Conservation (phyloP, 2,113 vertebrate species). For the Aythya baeri region DNA sequence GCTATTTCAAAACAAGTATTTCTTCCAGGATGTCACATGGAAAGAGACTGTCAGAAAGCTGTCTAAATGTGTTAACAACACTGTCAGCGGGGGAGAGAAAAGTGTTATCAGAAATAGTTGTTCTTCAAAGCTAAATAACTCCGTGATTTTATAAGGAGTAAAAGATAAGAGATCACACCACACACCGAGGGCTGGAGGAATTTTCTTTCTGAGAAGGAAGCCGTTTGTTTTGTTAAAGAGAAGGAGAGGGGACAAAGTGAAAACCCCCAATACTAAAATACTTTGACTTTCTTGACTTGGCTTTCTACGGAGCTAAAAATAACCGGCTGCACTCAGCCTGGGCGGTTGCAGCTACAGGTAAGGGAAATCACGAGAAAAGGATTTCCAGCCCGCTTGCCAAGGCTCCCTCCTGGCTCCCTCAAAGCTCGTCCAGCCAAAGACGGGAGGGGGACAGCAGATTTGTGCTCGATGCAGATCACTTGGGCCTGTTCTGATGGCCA, state of each 20-base stretch:
- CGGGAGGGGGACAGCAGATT: neutral
- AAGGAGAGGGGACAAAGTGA: neutral
- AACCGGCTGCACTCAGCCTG: neutral
- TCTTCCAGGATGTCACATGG: neutral
- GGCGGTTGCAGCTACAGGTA: rapidly evolving
- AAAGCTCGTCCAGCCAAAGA: neutral
- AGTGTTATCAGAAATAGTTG: conserved; percentile 24
- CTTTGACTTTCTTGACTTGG: neutral
- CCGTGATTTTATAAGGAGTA: neutral
- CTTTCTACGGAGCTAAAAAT: conserved; percentile 11
- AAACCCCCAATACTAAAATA: conserved; percentile 25
- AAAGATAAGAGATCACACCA: conserved; percentile 36
- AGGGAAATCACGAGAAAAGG: neutral
- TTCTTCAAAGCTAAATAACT: conserved; percentile 52
- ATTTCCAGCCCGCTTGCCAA: neutral
- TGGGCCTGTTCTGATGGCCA: neutral
- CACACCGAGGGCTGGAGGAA: neutral
- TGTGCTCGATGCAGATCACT: neutral
- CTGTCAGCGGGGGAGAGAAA: conserved; percentile 37
- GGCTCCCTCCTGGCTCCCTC: neutral
- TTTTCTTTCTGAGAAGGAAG: neutral
- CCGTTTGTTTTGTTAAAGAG: conserved; percentile 56
- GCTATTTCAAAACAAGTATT: conserved; percentile 1
- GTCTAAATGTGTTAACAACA: conserved; percentile 48
- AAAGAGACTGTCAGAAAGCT: conserved; percentile 4